These are phyloP conservation scores for Rhagophthalmus giganteus DNA, from an alignment of 2,888 invertebrate species.

Conservation along the genomic window DNA sequence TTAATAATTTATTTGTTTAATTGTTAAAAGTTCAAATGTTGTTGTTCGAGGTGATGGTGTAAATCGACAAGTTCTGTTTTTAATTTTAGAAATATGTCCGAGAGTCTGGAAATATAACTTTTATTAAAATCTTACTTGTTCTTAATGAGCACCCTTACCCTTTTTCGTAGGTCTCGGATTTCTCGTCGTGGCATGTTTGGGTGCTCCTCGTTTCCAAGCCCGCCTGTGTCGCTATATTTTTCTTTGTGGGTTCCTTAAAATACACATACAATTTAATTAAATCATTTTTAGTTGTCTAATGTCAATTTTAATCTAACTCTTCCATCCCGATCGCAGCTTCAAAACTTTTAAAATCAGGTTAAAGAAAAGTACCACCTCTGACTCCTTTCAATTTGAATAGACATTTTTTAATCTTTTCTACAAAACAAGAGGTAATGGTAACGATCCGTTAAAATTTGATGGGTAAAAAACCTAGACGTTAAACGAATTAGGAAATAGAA, in stretches of 20 bases:
- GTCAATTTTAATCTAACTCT: neutral
- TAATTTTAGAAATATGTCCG: conserved; percentile 50
- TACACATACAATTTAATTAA: neutral
- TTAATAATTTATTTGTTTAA: too few species aligned
- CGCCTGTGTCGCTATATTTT: conserved; percentile 32
- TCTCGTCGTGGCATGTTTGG: conserved; percentile 28
- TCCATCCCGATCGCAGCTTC: too few species aligned
- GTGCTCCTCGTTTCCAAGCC: conserved; percentile 28
- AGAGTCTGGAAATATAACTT: conserved; percentile 44
- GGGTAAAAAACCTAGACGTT: too few species aligned
- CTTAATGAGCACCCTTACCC: conserved; percentile 19
- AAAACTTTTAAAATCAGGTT: too few species aligned
- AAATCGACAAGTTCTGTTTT: conserved; percentile 50
- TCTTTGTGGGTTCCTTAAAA: conserved; percentile 27
- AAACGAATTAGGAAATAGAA: too few species aligned
- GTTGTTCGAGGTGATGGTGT: conserved; percentile 45
- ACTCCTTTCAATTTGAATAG: too few species aligned
- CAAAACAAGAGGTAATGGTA: too few species aligned
- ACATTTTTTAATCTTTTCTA: too few species aligned
- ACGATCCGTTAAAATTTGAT: too few species aligned
- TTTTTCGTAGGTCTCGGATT: conserved; percentile 19
- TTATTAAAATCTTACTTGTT: conserved; percentile 6
- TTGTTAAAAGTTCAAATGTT: conserved; percentile 13
- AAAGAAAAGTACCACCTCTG: too few species aligned
- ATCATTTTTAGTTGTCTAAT: neutral